phyloP scores from a whole-genome alignment of 1,140 invertebrate species.

The Diabrotica virgifera region DNA sequence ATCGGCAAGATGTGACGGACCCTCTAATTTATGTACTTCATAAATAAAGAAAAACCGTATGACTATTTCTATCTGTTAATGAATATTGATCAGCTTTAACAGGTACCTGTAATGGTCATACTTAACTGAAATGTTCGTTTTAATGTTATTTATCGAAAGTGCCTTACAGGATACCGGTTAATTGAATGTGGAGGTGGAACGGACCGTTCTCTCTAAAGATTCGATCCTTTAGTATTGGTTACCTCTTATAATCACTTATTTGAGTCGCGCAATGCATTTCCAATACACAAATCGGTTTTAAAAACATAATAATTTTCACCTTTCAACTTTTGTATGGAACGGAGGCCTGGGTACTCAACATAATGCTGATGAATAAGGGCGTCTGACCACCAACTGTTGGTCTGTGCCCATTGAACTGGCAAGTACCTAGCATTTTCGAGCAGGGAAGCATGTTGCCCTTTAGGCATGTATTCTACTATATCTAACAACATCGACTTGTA shows the following conservation, averaged over 20 bases:
- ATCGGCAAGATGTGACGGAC: too few species aligned
- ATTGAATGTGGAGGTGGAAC: not conserved
- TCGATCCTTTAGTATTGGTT: not conserved
- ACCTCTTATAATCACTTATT: not conserved
- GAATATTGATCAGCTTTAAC: constrained; percentile 1
- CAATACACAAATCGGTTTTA: not conserved
- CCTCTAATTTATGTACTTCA: too few species aligned
- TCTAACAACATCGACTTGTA: too few species aligned
- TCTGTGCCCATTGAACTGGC: too few species aligned
- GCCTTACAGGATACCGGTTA: not conserved
- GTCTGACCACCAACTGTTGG: too few species aligned
- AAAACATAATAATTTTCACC: too few species aligned
- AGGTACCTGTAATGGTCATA: not conserved
- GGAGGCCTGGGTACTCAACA: too few species aligned
- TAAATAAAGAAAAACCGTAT: not conserved
- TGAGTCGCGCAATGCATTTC: not conserved
- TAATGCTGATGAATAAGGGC: too few species aligned
- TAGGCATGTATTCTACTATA: too few species aligned
- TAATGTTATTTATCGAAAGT: constrained; percentile 1
- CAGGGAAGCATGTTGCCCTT: too few species aligned
- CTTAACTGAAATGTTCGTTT: not conserved
- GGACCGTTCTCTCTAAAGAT: not conserved
- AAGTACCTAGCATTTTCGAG: too few species aligned
- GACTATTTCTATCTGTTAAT: not conserved
- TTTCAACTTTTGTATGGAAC: too few species aligned